phyloP scores from a whole-genome alignment of 2,888 invertebrate genomes.

The Odiellus spinosus region DNA sequence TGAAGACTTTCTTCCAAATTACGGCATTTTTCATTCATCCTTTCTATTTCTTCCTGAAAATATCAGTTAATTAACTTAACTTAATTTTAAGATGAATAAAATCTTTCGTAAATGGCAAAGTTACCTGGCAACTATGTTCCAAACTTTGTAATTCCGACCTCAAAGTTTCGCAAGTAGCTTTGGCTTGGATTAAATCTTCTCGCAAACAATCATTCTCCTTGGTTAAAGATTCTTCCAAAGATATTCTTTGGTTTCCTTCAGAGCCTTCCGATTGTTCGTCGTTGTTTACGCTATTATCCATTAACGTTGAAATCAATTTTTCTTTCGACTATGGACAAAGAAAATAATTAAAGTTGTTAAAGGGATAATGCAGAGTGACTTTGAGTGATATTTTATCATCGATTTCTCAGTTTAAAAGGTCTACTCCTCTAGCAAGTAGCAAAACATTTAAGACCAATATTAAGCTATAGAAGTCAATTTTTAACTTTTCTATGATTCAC shows the following conservation, averaged over 20 bases:
- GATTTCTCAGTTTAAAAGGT: too few species aligned
- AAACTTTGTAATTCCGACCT: slow-evolving; percentile 37
- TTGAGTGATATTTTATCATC: too few species aligned
- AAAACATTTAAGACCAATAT: too few species aligned
- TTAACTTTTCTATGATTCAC: too few species aligned
- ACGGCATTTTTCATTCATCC: slow-evolving; percentile 31
- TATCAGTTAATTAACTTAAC: too few species aligned
- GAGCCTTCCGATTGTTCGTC: slow-evolving; percentile 2
- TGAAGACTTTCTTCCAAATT: slow-evolving; percentile 35
- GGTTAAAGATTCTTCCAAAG: slow-evolving; percentile 36
- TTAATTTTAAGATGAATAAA: too few species aligned
- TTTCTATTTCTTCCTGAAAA: slow-evolving; percentile 32
- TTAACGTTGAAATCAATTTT: slow-evolving; percentile 31
- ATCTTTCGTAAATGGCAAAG: too few species aligned
- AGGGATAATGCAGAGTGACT: too few species aligned
- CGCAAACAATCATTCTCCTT: slow-evolving; percentile 41
- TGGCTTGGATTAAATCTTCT: slow-evolving; percentile 40
- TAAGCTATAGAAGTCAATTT: too few species aligned
- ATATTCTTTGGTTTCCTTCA: not conserved
- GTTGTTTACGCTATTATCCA: slow-evolving; percentile 17
- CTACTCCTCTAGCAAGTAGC: too few species aligned
- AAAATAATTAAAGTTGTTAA: too few species aligned
- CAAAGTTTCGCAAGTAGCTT: slow-evolving; percentile 32
- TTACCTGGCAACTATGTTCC: slow-evolving; percentile 35
- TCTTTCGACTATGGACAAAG: too few species aligned